Evolutionary conservation across 2,888 invertebrate species (phyloP), one percentile per base, ranked within the genome.

Genomic region (Leucophenga maculata): DNA sequence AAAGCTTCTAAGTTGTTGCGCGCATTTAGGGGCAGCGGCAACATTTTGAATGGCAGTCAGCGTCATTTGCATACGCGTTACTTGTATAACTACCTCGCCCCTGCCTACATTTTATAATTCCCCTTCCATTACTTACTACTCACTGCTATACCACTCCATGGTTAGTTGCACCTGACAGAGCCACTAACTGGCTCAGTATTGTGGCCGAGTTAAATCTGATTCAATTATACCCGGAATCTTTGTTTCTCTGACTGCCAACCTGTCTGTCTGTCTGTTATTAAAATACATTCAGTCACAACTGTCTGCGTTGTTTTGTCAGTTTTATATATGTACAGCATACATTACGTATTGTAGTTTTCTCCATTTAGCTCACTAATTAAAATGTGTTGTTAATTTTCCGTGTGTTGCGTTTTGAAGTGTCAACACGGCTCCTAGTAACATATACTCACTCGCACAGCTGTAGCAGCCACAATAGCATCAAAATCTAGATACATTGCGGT

Each of bases 381-480:
- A 62, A 64, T 64, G 62, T 46, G 22, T 64, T 64, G 62, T 64
- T 48, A 64, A 64, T 64, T 64, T 64, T 60, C 60, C 60, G 44
- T 18, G 44, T 60, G 39, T 60, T 60, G 60, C 18, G 44, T 60
- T 60, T 60, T 60, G 16, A 60, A 60, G 39, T 60, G 60, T 60
- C 60, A 60, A 60, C 60, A 60, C 18, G 9, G 11, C 11, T 11
- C 1, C 39, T 39, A 39, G 8, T 8, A 11, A 39, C 11, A 11
- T 3, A 11, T 39, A 11, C n/a, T n/a, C n/a, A n/a, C n/a, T n/a
- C n/a, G n/a, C n/a, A n/a, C 39, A 39, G 8, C 39, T 6, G 32
- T 8, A 39, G 39, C 39, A 39, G 39, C 8, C 11, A 39, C 39
- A 39, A 39, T 8, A 39, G 39, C 39, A 39, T 39, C 39, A 39